A percentile compares a stretch with the other conserved stretches of the same genome.
Evolutionary conservation across 2,888 invertebrate genomes (phyloP).

Genomic region (Synergus gifuensis): DNA sequence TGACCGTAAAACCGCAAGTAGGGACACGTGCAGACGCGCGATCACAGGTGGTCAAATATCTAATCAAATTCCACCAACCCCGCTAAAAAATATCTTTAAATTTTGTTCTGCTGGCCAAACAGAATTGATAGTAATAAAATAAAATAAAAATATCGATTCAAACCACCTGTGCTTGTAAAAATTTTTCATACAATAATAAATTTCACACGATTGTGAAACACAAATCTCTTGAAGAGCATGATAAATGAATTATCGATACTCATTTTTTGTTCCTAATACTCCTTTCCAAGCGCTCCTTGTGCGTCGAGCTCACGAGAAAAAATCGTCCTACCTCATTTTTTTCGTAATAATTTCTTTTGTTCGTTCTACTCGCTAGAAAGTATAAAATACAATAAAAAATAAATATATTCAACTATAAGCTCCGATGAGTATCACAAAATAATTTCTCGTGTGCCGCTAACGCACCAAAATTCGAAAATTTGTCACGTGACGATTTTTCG

Average conservation of each 20-base stretch:
- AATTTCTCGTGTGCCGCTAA: conserved; percentile 40
- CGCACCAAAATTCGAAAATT: conserved; percentile 34
- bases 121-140: neutral
- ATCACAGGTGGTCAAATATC: conserved; percentile 26
- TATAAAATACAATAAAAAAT: conserved; percentile 44
- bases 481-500: neutral
- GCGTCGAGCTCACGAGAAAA: conserved; percentile 46
- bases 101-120: neutral
- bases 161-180: conserved; percentile 6
- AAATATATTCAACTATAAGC: conserved; percentile 42
- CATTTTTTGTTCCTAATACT: conserved; percentile 48
- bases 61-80: neutral
- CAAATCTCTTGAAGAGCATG: conserved; percentile 60
- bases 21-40: neutral
- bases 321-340: neutral
- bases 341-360: conserved; percentile 26
- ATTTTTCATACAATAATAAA: conserved; percentile 43
- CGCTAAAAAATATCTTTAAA: neutral
- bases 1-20: conserved; percentile 10
- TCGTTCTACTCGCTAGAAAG: conserved; percentile 33
- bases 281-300: conserved; percentile 51
- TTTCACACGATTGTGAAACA: conserved; percentile 54
- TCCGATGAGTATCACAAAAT: conserved; percentile 40
- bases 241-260: conserved; percentile 49
- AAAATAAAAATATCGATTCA: neutral